Conservation (phyloP, 37 sponge, comb jelly and placozoan genomes). For the Trichoplax adhaerens region DNA sequence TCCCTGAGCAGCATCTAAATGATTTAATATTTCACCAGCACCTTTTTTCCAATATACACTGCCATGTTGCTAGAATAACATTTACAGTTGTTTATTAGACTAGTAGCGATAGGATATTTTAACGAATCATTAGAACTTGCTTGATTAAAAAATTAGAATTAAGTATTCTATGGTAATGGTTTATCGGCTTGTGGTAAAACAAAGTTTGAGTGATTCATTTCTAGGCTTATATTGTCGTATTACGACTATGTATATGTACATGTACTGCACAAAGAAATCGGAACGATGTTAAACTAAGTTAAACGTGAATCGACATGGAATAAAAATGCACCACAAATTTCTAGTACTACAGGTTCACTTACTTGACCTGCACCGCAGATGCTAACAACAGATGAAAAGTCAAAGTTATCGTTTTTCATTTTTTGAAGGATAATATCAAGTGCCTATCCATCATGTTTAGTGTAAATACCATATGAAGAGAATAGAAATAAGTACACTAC, state of each 20-base stretch:
- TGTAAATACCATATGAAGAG: not conserved
- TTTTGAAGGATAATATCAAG: slow-evolving; percentile 38
- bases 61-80: slow-evolving; percentile 56
- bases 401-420: slow-evolving; percentile 32
- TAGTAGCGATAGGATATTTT: not conserved
- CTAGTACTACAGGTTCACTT: not conserved
- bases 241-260: no score
- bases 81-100: no score
- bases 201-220: no score
- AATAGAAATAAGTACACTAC: slow-evolving; percentile 5
- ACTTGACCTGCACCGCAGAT: slow-evolving; percentile 69
- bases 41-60: slow-evolving; percentile 84
- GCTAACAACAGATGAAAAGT: slow-evolving; percentile 33
- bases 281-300: no score
- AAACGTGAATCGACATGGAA: no score
- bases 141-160: not conserved
- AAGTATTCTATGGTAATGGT: not conserved
- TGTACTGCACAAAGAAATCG: no score
- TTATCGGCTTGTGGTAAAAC: no score
- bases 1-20: slow-evolving; percentile 10
- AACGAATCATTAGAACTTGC: not conserved
- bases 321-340: not conserved
- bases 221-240: no score
- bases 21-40: slow-evolving; percentile 19
- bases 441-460: slow-evolving; percentile 21